phyloP scores from a whole-genome alignment of 2,113 vertebrate species.

The Shinisaurus crocodilurus region DNA sequence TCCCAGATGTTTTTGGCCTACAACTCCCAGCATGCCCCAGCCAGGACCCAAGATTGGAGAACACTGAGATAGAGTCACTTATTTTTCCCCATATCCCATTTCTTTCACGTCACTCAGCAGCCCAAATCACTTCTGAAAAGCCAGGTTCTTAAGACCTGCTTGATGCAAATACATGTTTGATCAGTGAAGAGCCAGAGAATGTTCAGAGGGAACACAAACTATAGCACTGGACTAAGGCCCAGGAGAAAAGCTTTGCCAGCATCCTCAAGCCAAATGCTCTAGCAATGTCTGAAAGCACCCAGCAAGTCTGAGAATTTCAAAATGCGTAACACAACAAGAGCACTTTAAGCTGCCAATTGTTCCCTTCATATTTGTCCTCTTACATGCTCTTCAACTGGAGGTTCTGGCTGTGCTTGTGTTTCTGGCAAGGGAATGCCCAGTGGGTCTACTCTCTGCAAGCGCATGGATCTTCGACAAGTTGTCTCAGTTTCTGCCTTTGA shows the following conservation, averaged over 20 bases:
- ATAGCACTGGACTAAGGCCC: background rate
- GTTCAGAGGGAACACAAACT: background rate
- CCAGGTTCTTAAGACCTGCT: background rate
- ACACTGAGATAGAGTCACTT: no score
- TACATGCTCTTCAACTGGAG: slow-evolving; percentile 64
- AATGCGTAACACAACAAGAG: background rate
- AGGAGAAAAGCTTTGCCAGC: background rate
- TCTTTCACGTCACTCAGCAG: background rate
- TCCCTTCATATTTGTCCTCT: slow-evolving; percentile 42
- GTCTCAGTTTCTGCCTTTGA: slow-evolving; percentile 61
- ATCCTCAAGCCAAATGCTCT: background rate
- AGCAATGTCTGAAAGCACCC: background rate
- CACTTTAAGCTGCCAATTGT: fast-evolving
- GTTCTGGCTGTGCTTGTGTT: fast-evolving
- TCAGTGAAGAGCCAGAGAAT: background rate
- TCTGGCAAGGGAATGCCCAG: background rate
- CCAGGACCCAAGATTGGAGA: no score
- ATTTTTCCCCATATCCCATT: background rate
- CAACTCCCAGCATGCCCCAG: no score
- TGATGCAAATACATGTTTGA: no score
- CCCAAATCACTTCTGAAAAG: background rate
- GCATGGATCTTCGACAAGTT: slow-evolving; percentile 73
- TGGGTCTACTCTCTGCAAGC: slow-evolving; percentile 68
- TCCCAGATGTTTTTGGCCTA: no score
- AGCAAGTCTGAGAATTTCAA: background rate